Base-by-base conservation (phyloP, 2,113 vertebrate species). In the Heterotis niloticus region DNA sequence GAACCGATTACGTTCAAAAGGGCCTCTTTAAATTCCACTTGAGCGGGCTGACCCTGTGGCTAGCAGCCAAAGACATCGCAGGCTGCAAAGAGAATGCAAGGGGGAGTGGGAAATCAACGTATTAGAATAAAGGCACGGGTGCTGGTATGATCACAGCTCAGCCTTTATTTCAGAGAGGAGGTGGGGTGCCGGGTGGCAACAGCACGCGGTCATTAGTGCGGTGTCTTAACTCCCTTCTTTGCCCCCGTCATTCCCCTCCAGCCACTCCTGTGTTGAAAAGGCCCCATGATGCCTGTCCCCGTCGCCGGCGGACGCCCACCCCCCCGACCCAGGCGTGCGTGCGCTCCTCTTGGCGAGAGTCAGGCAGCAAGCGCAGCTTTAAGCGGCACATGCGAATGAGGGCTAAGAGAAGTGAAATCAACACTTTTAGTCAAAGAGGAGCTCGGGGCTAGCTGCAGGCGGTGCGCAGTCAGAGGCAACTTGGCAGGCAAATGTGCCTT, bases 391-490 rank as follows among this genome's bases (percentile, higher is more conserved):
- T 91, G 92, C 93, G 93, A 95, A 96, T 94, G 94, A 94, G 93
- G 34, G 92, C 92, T 92, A 92, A 94, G 92, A 94, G 94, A 93
- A 93, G 92, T 90, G 93, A 94, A 94, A 96, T 92, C 94, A 94
- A 91, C 88, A 91, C 93, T 96, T 95, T 96, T 89, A 95, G 94
- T 96, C 93, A 95, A 94, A 97, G 94, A 89, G 88, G 90, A 94
- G 96, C 95, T 98, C 82, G 91, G 90, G 92, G 95, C 91, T 82
- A 94, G 95, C 95, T 96, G 93, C 92, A 96, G 97, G 96, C 93
- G 90, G 87, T 81, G 84, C 88, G 89, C 94, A 92, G 94, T 93
- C 87, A 87, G 83, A 92, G 92, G 93, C 89, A 90, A 90, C 90
- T 92, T 93, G 94, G 94, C 92, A 95, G 91, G 90, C 92, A 91